Base-by-base conservation (phyloP, 2,888 invertebrate species). In the Nymphalis c-album region DNA sequence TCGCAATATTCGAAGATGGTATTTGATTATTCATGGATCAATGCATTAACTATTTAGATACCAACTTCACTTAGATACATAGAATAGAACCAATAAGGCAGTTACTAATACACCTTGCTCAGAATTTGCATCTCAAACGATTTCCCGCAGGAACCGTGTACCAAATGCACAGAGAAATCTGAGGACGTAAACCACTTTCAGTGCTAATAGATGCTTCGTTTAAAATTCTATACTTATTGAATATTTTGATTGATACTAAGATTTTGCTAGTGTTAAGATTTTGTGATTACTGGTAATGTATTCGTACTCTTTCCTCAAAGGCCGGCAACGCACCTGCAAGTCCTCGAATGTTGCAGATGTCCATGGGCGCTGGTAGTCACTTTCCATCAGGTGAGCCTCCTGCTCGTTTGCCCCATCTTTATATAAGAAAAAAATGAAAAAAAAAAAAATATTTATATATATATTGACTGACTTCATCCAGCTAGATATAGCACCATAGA, bases 101-200 rank as follows among this genome's bases (percentile, higher is more conserved):
- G 81, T 82, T 83, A 83, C 81, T 86, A 87, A 85, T 85, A 86
- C 81, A 85, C 84, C 83, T 83, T 79, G 80, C 81, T 80, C 82
- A 77, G 79, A 85, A 90, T 91, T 90, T 86, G 87, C 90, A 90
- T 90, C 84, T 86, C 89, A 80, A 81, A 80, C 76, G 76, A 64
- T 76, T 71, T 74, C 79, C 77, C 75, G 58, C 61, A 73, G 75
- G 77, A 76, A 69, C 71, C 69, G 60, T 57, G 61, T 48, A 61
- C 48, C 71, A 71, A 76, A 76, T 75, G 67, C 69, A 72, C 74
- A 83, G 75, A 80, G 83, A 80, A 81, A 87, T 85, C 85, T 80
- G 80, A 82, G 77, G 75, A 80, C 84, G 86, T 88, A 86, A 87
- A 55, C 57, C 35, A 20, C 18, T 55, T 55, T n/a, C 55, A 5